Percentiles rank a stretch among this genome's conserved stretches.
phyloP scores from a whole-genome alignment of 2,888 invertebrate genomes.

The Panzeria rudis region DNA sequence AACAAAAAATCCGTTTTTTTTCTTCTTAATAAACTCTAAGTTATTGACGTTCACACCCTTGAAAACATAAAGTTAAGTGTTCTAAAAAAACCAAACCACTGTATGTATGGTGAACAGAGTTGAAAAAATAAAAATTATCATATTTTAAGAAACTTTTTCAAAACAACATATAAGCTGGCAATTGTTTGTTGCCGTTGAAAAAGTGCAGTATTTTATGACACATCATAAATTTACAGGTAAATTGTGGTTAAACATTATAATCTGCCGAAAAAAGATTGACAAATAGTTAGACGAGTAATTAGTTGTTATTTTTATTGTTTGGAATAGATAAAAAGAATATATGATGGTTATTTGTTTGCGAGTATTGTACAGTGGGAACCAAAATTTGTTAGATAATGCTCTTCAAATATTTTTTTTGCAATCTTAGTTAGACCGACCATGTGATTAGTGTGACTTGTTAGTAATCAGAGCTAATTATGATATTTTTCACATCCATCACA shows the following conservation, averaged over 20 bases:
- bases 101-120: background rate
- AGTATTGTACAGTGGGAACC: background rate
- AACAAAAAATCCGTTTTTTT: background rate
- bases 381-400: background rate
- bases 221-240: conserved; percentile 32
- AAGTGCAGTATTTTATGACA: conserved; percentile 24
- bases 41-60: conserved; percentile 49
- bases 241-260: conserved; percentile 32
- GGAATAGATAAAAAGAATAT: background rate
- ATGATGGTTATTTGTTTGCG: background rate
- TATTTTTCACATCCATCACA: no score
- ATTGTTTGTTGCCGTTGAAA: conserved; percentile 8
- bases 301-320: conserved; percentile 10
- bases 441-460: no score
- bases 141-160: background rate
- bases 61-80: background rate
- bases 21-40: conserved; percentile 11
- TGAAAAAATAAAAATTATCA: conserved; percentile 2
- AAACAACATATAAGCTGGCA: conserved; percentile 26
- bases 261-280: conserved; percentile 13
- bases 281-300: conserved; percentile 5
- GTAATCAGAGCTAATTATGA: no score
- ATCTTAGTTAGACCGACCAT: background rate
- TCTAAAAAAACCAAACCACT: background rate
- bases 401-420: background rate